These are phyloP conservation scores for Boulengerochromis microlepis DNA, from an alignment of 2,113 vertebrate genomes.

Conservation along the genomic window DNA sequence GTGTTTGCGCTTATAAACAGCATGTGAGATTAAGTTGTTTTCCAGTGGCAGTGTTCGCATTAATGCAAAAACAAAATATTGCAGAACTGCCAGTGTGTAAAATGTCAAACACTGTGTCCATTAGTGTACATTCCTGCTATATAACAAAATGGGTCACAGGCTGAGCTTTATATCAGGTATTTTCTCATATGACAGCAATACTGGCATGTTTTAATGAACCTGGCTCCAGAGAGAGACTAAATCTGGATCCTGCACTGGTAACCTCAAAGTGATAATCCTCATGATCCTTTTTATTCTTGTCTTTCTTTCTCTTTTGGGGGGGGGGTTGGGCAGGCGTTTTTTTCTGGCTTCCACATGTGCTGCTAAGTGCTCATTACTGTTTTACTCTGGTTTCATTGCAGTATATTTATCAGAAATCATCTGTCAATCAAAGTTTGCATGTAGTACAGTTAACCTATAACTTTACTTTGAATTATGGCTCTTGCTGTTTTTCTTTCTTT, in stretches of 20 bases:
- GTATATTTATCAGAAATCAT: neutral
- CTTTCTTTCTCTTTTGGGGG: neutral
- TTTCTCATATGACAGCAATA: slow-evolving; percentile 31
- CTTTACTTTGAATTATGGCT: neutral
- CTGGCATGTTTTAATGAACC: slow-evolving; percentile 55
- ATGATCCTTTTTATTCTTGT: neutral
- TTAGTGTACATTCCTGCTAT: neutral
- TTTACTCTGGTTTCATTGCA: neutral
- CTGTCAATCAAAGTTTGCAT: neutral
- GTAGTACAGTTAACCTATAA: neutral
- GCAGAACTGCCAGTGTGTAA: neutral
- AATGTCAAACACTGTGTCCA: neutral
- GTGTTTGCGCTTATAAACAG: neutral
- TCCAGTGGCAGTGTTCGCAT: neutral
- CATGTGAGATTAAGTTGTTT: neutral
- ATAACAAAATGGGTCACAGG: slow-evolving; percentile 29
- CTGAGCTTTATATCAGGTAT: slow-evolving; percentile 28
- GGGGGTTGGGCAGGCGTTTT: neutral
- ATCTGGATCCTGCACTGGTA: slow-evolving; percentile 39
- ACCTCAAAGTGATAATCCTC: slow-evolving; percentile 6
- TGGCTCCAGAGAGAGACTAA: slow-evolving; percentile 47
- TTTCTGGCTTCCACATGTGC: neutral
- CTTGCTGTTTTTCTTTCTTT: neutral
- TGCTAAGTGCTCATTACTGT: slow-evolving; percentile 16
- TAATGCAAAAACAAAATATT: neutral